Evolutionary conservation across 2,888 invertebrate species (phyloP).

Genomic region (Mimas tiliae): DNA sequence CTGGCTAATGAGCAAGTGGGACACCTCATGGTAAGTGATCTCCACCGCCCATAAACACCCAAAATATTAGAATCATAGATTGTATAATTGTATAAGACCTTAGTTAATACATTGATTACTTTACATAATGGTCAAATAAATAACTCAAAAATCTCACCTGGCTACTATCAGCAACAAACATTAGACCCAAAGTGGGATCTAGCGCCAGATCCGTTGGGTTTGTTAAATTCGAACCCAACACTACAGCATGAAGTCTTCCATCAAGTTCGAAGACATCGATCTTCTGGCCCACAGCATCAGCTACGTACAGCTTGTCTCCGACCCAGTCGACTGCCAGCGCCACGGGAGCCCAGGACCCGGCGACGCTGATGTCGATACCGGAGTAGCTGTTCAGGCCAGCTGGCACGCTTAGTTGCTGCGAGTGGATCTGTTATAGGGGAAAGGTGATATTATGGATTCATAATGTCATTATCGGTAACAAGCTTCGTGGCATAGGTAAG

Average conservation of each 20-base stretch:
- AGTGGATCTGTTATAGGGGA: conserved; percentile 82
- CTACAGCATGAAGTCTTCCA: conserved; percentile 94
- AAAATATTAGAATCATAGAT: no score
- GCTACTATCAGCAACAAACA: conserved; percentile 94
- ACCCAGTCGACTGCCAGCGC: conserved; percentile 98
- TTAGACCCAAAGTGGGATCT: conserved; percentile 94
- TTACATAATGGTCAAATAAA: no score
- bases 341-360: conserved; percentile 95
- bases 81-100: no score
- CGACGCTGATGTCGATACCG: conserved; percentile 88
- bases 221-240: conserved; percentile 95
- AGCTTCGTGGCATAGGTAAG: background rate
- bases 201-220: conserved; percentile 96
- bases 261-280: conserved; percentile 96
- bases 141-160: conserved; percentile 80
- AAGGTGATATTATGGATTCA: no score
- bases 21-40: no score
- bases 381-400: conserved; percentile 71
- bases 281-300: conserved; percentile 95
- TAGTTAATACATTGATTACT: no score
- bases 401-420: conserved; percentile 80
- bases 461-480: no score
- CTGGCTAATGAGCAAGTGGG: no score
- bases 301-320: conserved; percentile 97
- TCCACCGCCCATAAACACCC: no score